phyloP scores from a whole-genome alignment of 1,140 invertebrate species.

The Solenopsis fugax region DNA sequence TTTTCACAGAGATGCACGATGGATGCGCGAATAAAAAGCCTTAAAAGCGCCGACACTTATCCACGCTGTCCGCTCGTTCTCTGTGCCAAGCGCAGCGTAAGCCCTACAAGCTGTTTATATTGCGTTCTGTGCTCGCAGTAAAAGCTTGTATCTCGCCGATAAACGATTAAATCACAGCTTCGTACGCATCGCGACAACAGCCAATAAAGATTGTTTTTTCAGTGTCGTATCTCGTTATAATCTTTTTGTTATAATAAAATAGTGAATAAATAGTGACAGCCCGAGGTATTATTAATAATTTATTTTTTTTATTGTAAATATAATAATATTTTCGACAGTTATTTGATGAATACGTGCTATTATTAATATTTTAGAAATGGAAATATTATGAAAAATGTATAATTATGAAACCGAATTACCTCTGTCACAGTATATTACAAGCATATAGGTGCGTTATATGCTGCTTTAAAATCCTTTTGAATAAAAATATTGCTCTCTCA shows the following conservation, averaged over 20 bases:
- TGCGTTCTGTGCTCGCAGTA: conserved; percentile 23
- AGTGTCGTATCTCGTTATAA: not conserved
- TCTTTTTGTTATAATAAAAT: not conserved
- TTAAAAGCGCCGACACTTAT: conserved; percentile 42
- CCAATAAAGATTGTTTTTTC: conserved; percentile 3
- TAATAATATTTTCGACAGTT: not conserved
- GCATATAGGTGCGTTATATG: no score
- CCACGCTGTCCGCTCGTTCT: conserved; percentile 17
- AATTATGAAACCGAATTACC: not conserved
- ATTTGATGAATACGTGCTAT: not conserved
- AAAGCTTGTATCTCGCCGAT: conserved; percentile 28
- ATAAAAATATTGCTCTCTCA: not conserved
- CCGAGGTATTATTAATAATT: not conserved
- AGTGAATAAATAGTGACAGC: not conserved
- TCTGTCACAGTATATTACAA: no score
- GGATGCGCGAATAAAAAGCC: conserved; percentile 38
- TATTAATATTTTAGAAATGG: not conserved
- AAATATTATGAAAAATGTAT: not conserved
- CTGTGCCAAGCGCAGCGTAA: conserved; percentile 23
- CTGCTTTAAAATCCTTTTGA: not conserved
- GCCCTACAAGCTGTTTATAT: conserved; percentile 40
- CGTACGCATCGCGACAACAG: not conserved
- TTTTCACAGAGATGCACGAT: conserved; percentile 23
- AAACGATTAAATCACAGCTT: conserved; percentile 47
- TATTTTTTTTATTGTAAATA: not conserved